These are phyloP conservation scores for Drosophila setosimentum DNA, from an alignment of 2,888 invertebrate species.

Conservation along the genomic window DNA sequence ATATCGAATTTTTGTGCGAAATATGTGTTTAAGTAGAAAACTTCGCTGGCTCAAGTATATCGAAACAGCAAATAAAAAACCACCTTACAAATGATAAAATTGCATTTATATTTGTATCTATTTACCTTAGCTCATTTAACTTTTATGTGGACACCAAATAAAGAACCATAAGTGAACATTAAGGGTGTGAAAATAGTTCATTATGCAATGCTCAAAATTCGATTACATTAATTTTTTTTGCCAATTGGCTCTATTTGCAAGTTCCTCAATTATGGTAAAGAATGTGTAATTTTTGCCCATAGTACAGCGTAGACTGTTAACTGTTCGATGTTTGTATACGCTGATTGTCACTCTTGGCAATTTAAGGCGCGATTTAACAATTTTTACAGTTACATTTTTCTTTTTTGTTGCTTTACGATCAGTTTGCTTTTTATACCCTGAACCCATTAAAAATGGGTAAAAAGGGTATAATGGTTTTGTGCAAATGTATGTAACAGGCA, in stretches of 20 bases:
- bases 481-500: too few species aligned
- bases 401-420: conserved; percentile 42
- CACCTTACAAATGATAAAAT: background rate
- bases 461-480: too few species aligned
- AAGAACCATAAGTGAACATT: background rate
- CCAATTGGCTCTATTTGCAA: too few species aligned
- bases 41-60: background rate
- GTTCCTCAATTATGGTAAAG: background rate
- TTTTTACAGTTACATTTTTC: conserved; percentile 44
- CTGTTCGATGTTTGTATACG: conserved; percentile 21
- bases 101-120: background rate
- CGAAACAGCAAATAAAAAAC: background rate
- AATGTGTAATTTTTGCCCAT: background rate
- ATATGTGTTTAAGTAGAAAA: background rate
- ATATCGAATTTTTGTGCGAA: background rate
- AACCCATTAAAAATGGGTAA: too few species aligned
- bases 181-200: background rate
- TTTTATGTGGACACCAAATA: background rate
- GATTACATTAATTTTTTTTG: background rate
- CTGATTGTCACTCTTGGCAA: conserved; percentile 60
- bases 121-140: background rate
- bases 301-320: conserved; percentile 13
- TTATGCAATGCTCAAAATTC: background rate
- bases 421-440: conserved; percentile 58
- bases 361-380: conserved; percentile 47